Conservation (phyloP, 2,888 invertebrate genomes). For the Gastracanthus pulcherrimus region DNA sequence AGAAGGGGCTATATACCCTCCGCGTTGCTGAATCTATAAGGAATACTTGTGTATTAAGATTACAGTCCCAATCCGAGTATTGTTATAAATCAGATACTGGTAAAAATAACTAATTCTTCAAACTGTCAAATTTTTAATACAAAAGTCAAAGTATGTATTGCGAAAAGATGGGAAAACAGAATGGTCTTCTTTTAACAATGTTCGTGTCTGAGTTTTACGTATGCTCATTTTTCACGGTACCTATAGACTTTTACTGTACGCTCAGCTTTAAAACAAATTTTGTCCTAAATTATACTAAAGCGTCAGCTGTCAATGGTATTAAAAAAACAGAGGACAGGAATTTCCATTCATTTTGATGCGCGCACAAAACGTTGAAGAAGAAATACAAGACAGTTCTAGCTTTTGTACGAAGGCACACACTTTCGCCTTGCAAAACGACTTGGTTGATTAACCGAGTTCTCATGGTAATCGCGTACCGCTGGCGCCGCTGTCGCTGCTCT, state of each 20-base stretch:
- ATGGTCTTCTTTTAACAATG: no score
- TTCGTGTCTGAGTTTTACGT: no score
- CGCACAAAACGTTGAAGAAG: neutral
- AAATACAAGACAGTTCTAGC: conserved; percentile 1
- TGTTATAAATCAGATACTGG: no score
- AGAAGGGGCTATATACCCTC: no score
- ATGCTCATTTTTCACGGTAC: no score
- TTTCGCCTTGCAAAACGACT: conserved; percentile 37
- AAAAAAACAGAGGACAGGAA: neutral
- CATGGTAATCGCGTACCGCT: conserved; percentile 29
- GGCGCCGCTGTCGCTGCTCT: neutral
- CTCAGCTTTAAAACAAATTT: neutral
- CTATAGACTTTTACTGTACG: neutral
- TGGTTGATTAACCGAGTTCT: conserved; percentile 46
- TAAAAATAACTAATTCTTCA: no score
- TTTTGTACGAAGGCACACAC: conserved; percentile 4
- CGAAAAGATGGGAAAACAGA: no score
- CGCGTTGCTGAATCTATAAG: no score
- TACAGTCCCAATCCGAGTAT: no score
- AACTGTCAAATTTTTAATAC: no score
- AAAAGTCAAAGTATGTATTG: no score
- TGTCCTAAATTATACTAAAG: neutral
- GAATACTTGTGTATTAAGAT: no score
- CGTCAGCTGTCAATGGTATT: neutral
- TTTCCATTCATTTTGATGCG: conserved; percentile 8